Percentiles rank a stretch among this genome's conserved stretches.
phyloP scores from a whole-genome alignment of 1,140 invertebrate species.

The Dreissena polymorpha region DNA sequence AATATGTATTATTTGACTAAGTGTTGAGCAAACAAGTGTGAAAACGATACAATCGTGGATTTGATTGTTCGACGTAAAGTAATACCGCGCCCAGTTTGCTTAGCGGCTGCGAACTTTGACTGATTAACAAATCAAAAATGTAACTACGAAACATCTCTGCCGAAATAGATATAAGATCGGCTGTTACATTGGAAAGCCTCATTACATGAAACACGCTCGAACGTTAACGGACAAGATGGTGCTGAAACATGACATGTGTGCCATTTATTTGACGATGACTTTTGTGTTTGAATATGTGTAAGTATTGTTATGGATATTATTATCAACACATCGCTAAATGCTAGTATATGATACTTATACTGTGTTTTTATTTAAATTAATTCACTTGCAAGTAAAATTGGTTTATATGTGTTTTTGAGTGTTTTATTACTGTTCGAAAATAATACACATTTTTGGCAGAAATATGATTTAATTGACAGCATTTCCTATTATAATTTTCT shows the following conservation, averaged over 20 bases:
- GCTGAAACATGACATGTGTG: background rate
- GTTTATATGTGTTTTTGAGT: background rate
- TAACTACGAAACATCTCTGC: background rate
- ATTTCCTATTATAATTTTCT: too few species aligned
- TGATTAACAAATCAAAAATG: background rate
- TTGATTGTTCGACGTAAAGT: background rate
- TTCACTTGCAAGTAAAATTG: too few species aligned
- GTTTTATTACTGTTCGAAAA: background rate
- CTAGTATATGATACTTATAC: background rate
- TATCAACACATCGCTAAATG: background rate
- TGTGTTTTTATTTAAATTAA: background rate
- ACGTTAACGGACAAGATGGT: background rate
- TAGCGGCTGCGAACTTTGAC: too few species aligned
- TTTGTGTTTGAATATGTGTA: conserved; percentile 1
- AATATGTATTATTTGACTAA: background rate
- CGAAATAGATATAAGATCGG: background rate
- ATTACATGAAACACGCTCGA: background rate
- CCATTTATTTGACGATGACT: background rate
- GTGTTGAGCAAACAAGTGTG: background rate
- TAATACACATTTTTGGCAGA: too few species aligned
- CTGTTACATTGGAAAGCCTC: background rate
- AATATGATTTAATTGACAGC: too few species aligned
- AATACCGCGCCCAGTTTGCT: background rate
- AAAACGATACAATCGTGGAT: background rate
- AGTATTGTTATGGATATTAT: background rate